Evolutionary conservation across 1,140 invertebrate species (phyloP), one percentile per base, ranked within the genome.

Genomic region (Anastrepha obliqua): DNA sequence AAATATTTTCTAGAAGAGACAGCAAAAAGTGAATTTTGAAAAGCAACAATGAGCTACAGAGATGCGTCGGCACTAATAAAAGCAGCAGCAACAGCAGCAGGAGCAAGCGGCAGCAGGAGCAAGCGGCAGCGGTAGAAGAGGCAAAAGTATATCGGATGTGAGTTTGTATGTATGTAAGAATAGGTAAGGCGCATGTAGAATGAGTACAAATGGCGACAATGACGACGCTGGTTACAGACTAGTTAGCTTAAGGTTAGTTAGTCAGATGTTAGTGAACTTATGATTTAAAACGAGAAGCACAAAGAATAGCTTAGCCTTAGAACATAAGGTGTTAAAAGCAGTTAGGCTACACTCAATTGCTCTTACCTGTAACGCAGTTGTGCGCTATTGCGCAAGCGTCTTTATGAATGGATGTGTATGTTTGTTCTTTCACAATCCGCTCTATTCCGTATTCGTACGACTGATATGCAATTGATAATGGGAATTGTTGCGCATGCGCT

Each of bases 331-430:
- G 47, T 81, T n/a, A 51, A n/a, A 51, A 55, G 74, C 74, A 55
- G 1, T 81, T 51, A 11, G 20, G 2, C 74, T 29, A 7, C 44
- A 81, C 7, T 9, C 47, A 9, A 2, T 2, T 81, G n/a, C 5
- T 42, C 74, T 81, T 81, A 81, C 74, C 74, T 81, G 74, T 55
- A 81, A 81, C 74, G 47, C 47, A 55, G 15, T 81, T 67, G 44
- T 20, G 44, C 70, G 70, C 70, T 8, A 78, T 15, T 42, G 70
- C 70, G 70, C 70, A 15, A 47, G 74, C 74, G 74, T 81, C 74
- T 81, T 81, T 55, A 7, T 17, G 67, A 47, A 13, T 74, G 44
- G 15, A 9, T 55, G 8, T 55, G 7, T 70, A 39, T 44, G 42
- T 51, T 44, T 55, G 44, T 2, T 2, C 44, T 58, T 55, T 51